Conservation (phyloP, 2,797 vertebrate genomes). For the Gymnodraco acuticeps region DNA sequence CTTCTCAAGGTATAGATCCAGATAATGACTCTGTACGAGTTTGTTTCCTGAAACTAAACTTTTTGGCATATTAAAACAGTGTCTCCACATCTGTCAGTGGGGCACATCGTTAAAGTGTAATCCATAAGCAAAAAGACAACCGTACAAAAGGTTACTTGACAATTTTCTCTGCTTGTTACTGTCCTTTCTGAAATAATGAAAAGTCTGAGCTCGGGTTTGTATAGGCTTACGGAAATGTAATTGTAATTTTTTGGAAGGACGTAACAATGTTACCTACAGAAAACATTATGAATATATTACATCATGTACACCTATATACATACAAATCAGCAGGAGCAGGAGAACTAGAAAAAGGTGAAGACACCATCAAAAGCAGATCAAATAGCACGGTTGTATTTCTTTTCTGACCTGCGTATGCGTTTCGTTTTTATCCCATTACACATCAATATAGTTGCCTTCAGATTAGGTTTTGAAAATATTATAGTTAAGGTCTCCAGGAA, state of each 20-base stretch:
- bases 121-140: constrained; percentile 48
- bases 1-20: not conserved
- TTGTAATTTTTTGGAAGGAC: constrained; percentile 36
- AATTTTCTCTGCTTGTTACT: constrained; percentile 19
- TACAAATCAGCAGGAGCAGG: not conserved
- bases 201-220: constrained; percentile 30
- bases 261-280: not conserved
- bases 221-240: constrained; percentile 50
- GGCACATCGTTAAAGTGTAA: constrained; percentile 68
- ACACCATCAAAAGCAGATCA: constrained; percentile 4
- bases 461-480: not conserved
- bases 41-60: constrained; percentile 70
- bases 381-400: not conserved
- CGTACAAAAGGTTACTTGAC: constrained; percentile 29
- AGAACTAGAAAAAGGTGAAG: not conserved
- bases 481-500: constrained; percentile 4
- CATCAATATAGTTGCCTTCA: not conserved
- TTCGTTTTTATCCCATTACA: constrained; percentile 13
- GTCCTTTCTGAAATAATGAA: constrained; percentile 33
- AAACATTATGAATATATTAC: constrained; percentile 26
- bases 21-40: constrained; percentile 49
- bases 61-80: constrained; percentile 60
- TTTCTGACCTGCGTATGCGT: not conserved
- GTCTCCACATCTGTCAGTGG: constrained; percentile 56
- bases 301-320: not conserved